Evolutionary conservation across 1,140 invertebrate species (phyloP), one percentile per base, ranked within the genome.

Genomic region (Bacillus rossius): DNA sequence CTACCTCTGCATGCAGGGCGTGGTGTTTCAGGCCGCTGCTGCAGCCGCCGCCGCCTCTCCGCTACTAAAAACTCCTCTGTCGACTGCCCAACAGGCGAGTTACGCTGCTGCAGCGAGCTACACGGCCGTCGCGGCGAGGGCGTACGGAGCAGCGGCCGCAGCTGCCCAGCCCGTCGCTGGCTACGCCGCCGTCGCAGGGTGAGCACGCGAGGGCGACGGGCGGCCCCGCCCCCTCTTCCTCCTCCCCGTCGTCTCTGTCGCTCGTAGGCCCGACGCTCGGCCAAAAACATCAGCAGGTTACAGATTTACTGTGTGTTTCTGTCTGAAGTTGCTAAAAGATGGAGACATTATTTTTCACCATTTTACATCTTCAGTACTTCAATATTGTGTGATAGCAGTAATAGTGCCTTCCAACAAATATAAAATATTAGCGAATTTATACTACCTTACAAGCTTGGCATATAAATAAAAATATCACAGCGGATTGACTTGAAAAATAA

Each of bases 31-130:
- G 70, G 72, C 79, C 81, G 75, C 83, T 78, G 72, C 80, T 84
- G 76, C 76, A 62, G 65, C 66, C 54, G 64, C 64, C 43, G 77
- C 78, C 22, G 77, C 79, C 37, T 74, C 77, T 73, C 74, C 80
- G 48, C 65, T 67, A 52, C 64, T 66, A 64, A 66, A 66, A 71
- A 79, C 68, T 62, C 81, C 62, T 77, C 77, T 70, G 75, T 87
- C 76, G 71, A 84, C 77, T 74, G 66, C 76, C 73, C 86, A 79
- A 76, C 85, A 81, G 73, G 87, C 88, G 61, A 85, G 82, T 62
- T 89, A 88, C 73, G 89, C 87, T 70, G 89, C 89, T 65, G 89
- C 87, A 60, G 90, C 90, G 26, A 85, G 84, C 38, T 89, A 90
- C 67, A 88, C 88, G 50, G 86, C 90, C 34, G 90, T 88, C 41